Percentiles rank a stretch among this genome's conserved stretches.
These are phyloP conservation scores for Clarias fuscus DNA, from an alignment of 2,797 vertebrate species.

Conservation along the genomic window DNA sequence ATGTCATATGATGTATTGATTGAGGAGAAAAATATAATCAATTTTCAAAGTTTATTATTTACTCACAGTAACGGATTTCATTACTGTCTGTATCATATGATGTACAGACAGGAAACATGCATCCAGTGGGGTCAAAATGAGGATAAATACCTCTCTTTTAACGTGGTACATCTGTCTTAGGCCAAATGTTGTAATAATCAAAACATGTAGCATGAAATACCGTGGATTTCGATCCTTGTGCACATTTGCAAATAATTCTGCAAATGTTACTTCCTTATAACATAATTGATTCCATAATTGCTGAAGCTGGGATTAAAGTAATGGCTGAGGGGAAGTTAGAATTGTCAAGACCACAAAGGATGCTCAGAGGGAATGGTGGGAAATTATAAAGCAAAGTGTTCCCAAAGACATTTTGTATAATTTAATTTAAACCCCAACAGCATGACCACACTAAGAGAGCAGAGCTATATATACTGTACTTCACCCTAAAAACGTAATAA, in stretches of 20 bases:
- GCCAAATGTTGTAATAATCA: neutral
- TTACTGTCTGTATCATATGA: constrained; percentile 13
- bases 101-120: neutral
- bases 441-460: neutral
- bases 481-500: neutral
- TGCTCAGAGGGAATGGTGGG: constrained; percentile 6
- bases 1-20: constrained; percentile 37
- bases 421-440: neutral
- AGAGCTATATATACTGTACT: neutral
- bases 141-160: neutral
- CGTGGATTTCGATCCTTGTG: neutral
- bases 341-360: neutral
- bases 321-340: neutral
- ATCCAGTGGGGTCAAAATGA: neutral
- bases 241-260: constrained; percentile 10
- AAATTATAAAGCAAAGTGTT: neutral
- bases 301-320: neutral
- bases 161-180: neutral
- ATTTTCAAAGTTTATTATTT: constrained; percentile 8
- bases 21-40: neutral
- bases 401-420: constrained; percentile 6
- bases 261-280: neutral
- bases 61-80: neutral
- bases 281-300: neutral
- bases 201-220: neutral